phyloP scores from a whole-genome alignment of 2,888 invertebrate genomes.

The Coecobrya sp. region DNA sequence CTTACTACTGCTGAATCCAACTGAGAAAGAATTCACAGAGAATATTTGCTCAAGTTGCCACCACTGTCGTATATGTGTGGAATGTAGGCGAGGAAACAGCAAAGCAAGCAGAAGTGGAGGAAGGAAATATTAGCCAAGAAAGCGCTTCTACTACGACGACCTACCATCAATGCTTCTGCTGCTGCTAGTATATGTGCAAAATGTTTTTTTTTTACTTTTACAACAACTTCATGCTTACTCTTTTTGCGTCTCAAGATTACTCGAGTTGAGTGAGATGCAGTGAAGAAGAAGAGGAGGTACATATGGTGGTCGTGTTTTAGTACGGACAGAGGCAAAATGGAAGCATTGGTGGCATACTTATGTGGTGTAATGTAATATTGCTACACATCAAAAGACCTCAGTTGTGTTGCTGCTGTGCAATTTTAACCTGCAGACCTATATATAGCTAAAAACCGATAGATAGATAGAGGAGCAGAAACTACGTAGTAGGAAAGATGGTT shows the following conservation, averaged over 20 bases:
- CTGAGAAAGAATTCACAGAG: slow-evolving; percentile 4
- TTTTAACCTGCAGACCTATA: slow-evolving; percentile 64
- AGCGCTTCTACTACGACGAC: not conserved
- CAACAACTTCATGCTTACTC: slow-evolving; percentile 38
- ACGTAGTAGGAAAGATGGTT: slow-evolving; percentile 6
- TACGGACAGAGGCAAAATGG: not conserved
- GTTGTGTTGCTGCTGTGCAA: slow-evolving; percentile 40
- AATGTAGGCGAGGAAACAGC: slow-evolving; percentile 13
- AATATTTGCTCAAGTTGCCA: slow-evolving; percentile 34
- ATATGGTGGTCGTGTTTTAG: not conserved
- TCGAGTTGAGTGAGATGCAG: slow-evolving; percentile 64
- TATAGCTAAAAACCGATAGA: slow-evolving; percentile 38
- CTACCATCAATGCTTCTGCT: not conserved
- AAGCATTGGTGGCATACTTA: slow-evolving; percentile 64
- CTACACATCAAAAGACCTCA: slow-evolving; percentile 31
- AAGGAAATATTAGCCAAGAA: slow-evolving; percentile 44
- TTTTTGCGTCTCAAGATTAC: slow-evolving; percentile 65
- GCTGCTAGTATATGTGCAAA: slow-evolving; percentile 18
- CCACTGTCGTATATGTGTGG: not conserved
- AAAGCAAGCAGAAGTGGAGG: not conserved
- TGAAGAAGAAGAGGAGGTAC: slow-evolving; percentile 10
- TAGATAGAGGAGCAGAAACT: not conserved
- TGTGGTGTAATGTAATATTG: slow-evolving; percentile 38
- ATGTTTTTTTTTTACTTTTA: not conserved
- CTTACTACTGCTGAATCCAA: not conserved